Base-by-base conservation (phyloP, 2,888 invertebrate species). In the Colletes collaris region DNA sequence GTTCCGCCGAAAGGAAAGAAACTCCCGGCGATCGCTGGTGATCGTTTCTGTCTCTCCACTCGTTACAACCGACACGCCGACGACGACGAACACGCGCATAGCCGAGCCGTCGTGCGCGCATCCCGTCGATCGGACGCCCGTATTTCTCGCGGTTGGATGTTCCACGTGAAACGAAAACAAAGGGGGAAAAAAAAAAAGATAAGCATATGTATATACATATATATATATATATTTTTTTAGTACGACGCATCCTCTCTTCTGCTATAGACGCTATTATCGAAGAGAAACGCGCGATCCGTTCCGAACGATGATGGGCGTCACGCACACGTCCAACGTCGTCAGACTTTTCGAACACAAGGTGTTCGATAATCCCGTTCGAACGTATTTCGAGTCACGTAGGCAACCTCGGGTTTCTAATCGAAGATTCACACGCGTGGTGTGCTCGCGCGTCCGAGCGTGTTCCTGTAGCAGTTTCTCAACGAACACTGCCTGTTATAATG, bases 381-480 rank as follows among this genome's bases (percentile, higher is more conserved):
- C 64, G 65, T 64, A 27, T 65, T 68, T 55, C 55, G 19, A 55
- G 46, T 27, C 49, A 69, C 63, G 52, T 53, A 62, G 60, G 10
- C 64, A 72, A 52, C 76, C 60, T 27, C 27, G 27, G 55, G 69
- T 72, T 69, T 79, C 71, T 75, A 46, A 64, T 50, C 56, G 67
- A 74, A 62, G 4, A 46, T 46, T 46, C 44, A 46, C 16, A 16
- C 16, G 52, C n/a, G 13, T n/a, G 44, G 44, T 2, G 52, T 16
- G n/a, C 6, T 4, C 16, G 52, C 16, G 5, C 6, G 44, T 66
- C 35, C 37, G 60, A 11, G 60, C 27, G 53, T 35, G 71, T 83
- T 81, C 62, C 58, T 63, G 79, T 86, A 86, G 86, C 86, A 86
- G 86, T 86, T 86, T 86, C 86, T 86, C 78, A 76, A 86, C 86